Base-by-base conservation (phyloP, 1,140 invertebrate species). In the Saccostrea glomerata region DNA sequence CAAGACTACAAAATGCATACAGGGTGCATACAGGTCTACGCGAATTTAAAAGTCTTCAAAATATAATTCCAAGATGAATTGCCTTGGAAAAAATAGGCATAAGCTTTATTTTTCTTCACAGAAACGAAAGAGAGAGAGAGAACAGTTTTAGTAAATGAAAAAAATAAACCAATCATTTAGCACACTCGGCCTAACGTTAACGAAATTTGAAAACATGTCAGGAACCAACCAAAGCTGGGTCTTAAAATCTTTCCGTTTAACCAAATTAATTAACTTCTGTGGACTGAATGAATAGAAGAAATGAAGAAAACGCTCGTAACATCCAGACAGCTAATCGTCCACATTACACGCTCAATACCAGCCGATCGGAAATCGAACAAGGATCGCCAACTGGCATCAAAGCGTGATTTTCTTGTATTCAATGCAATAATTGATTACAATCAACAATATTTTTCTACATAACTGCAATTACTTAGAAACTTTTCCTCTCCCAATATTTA, bases 361-460 rank as follows among this genome's bases (percentile, higher is more conserved):
- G 47, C 6, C 47, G 47, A 63, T 63, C 58, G 58, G 58, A 63
- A 63, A 63, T 63, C 58, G 58, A 63, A 63, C 17, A 17, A 20
- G n/a, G 58, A 63, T 20, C 2, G 58, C 17, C 6, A n/a, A 63
- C 15, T 63, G 6, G 58, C n/a, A 63, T 63, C 58, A 63, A 20
- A 20, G 58, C 58, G 15, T 63, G 15, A 63, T 20, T 63, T 63
- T 6, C 58, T 47, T 17, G 58, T 20, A 63, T 63, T 63, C 58
- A 63, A 63, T 63, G 58, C 58, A n/a, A 63, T 20, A 63, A 63
- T 63, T 63, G 58, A 63, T 63, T 63, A n/a, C 58, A 63, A 63
- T 63, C n/a, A 17, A 63, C 17, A 17, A 20, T n/a, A 63, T 63
- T 63, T 63, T 63, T 63, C 58, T 63, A 63, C 17, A 63, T 17